Conservation (phyloP, 2,888 invertebrate species). For the Steinernema hermaphroditum region DNA sequence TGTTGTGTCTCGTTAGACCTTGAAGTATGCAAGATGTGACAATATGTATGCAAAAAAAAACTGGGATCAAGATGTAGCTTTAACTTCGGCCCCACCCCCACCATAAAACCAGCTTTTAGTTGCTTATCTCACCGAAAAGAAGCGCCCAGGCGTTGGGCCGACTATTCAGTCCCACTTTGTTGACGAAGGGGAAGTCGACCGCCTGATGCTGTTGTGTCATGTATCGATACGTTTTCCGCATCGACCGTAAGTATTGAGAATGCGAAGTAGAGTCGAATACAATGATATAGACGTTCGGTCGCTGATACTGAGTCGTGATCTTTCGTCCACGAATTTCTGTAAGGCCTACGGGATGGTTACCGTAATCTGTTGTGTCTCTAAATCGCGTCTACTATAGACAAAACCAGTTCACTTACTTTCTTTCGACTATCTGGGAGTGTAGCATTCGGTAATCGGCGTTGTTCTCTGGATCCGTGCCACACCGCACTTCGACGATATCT, state of each 20-base stretch:
- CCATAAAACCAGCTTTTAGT: too few relatives aligned
- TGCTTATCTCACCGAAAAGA: neutral
- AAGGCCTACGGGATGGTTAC: neutral
- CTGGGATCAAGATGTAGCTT: too few relatives aligned
- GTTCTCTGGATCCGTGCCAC: neutral
- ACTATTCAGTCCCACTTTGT: conserved; percentile 4
- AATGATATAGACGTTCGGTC: neutral
- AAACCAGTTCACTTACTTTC: conserved; percentile 3
- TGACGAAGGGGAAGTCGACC: neutral
- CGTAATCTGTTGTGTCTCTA: neutral
- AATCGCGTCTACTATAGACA: too few relatives aligned
- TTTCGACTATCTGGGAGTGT: conserved; percentile 21
- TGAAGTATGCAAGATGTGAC: too few relatives aligned
- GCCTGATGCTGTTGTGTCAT: neutral
- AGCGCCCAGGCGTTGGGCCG: conserved; percentile 3
- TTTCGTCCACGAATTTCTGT: neutral
- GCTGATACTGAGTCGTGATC: neutral
- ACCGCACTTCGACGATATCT: conserved; percentile 32
- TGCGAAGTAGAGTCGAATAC: neutral
- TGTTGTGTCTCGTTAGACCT: neutral
- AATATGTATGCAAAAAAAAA: too few relatives aligned
- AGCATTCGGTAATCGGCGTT: conserved; percentile 18
- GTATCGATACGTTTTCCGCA: neutral
- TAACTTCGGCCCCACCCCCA: too few relatives aligned
- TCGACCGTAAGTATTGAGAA: neutral